Evolutionary conservation across 2,888 invertebrate genomes (phyloP).

Genomic region (Sphaerophoria rueppellii): DNA sequence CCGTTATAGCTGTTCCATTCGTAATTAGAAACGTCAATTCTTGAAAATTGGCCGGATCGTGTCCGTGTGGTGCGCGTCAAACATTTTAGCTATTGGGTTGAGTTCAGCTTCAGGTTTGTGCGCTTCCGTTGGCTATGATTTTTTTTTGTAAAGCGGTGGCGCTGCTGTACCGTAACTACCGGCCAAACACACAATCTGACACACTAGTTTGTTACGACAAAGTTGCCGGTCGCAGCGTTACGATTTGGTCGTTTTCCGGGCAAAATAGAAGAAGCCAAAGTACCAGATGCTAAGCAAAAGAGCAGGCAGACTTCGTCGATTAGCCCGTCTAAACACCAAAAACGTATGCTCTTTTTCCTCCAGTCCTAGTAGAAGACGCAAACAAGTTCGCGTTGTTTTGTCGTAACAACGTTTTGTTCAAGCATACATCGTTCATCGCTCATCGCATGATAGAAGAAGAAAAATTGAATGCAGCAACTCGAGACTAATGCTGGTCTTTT

Average conservation of each 20-base stretch:
- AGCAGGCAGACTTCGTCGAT: slow-evolving; percentile 2
- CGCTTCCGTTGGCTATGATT: slow-evolving; percentile 15
- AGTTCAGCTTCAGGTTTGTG: not conserved
- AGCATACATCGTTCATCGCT: slow-evolving; percentile 12
- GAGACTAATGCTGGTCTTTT: not conserved
- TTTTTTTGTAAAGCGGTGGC: slow-evolving; percentile 16
- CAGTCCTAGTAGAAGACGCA: slow-evolving; percentile 67
- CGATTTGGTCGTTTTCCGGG: slow-evolving; percentile 31
- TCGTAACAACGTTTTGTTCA: slow-evolving; percentile 56
- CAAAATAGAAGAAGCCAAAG: slow-evolving; percentile 43
- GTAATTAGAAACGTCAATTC: slow-evolving; percentile 55
- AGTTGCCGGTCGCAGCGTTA: slow-evolving; percentile 25
- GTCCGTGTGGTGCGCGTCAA: slow-evolving; percentile 34
- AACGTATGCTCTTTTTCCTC: slow-evolving; percentile 49
- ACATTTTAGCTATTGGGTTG: not conserved
- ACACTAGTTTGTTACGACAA: not conserved
- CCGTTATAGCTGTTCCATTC: slow-evolving; percentile 43
- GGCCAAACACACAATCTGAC: not conserved
- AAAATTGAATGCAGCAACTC: slow-evolving; percentile 22
- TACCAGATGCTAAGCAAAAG: slow-evolving; percentile 32
- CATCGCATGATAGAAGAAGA: slow-evolving; percentile 50
- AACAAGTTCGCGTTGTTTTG: slow-evolving; percentile 72
- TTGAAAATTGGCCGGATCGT: slow-evolving; percentile 11
- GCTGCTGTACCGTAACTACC: not conserved
- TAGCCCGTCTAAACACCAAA: slow-evolving; percentile 23